These are phyloP conservation scores for Eilema sororculum DNA, from an alignment of 2,888 invertebrate species.

Conservation along the genomic window DNA sequence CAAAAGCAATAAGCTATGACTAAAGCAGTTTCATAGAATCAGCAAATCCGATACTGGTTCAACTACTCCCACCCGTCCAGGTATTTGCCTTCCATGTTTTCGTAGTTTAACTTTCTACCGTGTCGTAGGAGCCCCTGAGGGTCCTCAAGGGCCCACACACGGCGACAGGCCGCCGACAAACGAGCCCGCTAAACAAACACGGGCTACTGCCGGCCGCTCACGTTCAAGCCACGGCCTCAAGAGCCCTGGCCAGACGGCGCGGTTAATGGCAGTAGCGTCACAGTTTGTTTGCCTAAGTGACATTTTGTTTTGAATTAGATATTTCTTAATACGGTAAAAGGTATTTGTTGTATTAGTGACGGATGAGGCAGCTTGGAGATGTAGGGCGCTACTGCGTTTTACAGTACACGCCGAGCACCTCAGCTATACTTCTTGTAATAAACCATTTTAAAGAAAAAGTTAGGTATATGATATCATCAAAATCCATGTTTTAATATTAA, in stretches of 20 bases:
- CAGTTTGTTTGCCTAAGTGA: slow-evolving; percentile 39
- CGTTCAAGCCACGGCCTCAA: slow-evolving; percentile 43
- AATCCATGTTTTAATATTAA: neutral
- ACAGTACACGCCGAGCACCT: neutral
- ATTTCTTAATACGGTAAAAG: slow-evolving; percentile 26
- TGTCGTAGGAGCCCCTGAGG: slow-evolving; percentile 35
- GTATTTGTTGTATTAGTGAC: slow-evolving; percentile 14
- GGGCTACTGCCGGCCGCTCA: slow-evolving; percentile 55
- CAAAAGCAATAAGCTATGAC: neutral
- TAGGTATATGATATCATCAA: neutral
- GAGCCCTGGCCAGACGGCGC: slow-evolving; percentile 45
- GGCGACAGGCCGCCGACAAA: slow-evolving; percentile 72
- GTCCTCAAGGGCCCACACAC: slow-evolving; percentile 66
- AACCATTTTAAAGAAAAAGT: neutral
- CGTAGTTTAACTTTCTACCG: slow-evolving; percentile 49
- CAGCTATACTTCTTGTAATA: neutral
- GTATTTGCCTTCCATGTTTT: slow-evolving; percentile 45
- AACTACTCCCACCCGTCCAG: neutral
- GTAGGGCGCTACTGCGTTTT: slow-evolving; percentile 26
- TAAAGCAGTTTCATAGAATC: neutral
- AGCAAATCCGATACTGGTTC: neutral
- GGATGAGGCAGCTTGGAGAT: slow-evolving; percentile 5
- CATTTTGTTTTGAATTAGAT: slow-evolving; percentile 46
- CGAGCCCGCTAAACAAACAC: slow-evolving; percentile 67
- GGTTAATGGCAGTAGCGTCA: slow-evolving; percentile 52